These are phyloP conservation scores for Halictus ligatus DNA, from an alignment of 2,888 invertebrate genomes.

Conservation along the genomic window DNA sequence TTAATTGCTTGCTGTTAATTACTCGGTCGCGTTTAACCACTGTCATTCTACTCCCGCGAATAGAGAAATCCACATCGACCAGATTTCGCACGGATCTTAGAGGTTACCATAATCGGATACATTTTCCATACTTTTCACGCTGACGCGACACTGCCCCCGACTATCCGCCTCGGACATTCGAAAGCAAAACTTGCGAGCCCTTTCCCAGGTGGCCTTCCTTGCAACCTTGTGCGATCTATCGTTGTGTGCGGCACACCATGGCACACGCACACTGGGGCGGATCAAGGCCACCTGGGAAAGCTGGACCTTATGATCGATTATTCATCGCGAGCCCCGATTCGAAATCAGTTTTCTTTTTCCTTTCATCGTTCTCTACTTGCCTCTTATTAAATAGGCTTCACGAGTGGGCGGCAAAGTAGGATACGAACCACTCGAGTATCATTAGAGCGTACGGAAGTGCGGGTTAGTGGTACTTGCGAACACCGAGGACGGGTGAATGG, in stretches of 20 bases:
- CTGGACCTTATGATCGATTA: not conserved
- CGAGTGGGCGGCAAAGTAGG: conserved; percentile 27
- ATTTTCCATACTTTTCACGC: no score
- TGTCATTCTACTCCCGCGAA: conserved; percentile 44
- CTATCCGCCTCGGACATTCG: no score
- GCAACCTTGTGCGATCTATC: no score
- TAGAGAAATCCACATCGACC: conserved; percentile 41
- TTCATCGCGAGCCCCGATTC: not conserved
- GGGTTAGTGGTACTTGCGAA: conserved; percentile 40
- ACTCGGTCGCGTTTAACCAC: conserved; percentile 50
- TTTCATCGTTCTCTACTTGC: not conserved
- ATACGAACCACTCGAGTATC: conserved; percentile 42
- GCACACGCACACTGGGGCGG: no score
- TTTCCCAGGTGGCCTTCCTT: no score
- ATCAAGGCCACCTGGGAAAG: no score
- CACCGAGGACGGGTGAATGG: conserved; percentile 42
- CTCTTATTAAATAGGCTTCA: conserved; percentile 31
- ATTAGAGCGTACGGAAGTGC: conserved; percentile 35
- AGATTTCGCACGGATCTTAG: conserved; percentile 44
- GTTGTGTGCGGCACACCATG: no score
- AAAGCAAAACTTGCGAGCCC: no score
- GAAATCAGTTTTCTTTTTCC: not conserved
- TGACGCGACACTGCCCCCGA: no score
- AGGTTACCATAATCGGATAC: not conserved
- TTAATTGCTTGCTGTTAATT: conserved; percentile 67